Base-by-base conservation (phyloP, 2,113 vertebrate genomes). In the Polypterus bichir region DNA sequence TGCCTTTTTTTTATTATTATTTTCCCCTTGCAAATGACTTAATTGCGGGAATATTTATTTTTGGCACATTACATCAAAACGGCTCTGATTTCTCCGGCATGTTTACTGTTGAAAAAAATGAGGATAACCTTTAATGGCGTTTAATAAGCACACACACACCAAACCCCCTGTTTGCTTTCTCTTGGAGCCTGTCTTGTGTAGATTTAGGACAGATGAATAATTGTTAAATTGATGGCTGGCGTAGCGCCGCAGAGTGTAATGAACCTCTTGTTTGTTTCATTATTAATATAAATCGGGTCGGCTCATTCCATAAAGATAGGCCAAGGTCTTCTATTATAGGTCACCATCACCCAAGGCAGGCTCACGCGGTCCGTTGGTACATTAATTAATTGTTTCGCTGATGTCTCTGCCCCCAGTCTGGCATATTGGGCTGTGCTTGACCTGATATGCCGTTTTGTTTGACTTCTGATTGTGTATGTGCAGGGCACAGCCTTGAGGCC, bases 21-120 rank as follows among this genome's bases (percentile, higher is more conserved):
- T 27, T 27, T 27, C 27, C 27, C 73, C 79, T 83, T 76, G 72
- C 68, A 82, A 80, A 78, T 69, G 61, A 77, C 68, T 77, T 77
- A 85, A 89, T 83, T 84, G 80, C 77, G 63, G 71, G 79, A 87
- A 75, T 82, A 84, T 86, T 85, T 88, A 83, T 80, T 81, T 82
- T 80, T 76, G 78, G 70, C 72, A 67, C 73, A 69, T 72, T 74
- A 72, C 79, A 76, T 77, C 77, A 67, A 58, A 54, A 70, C 67
- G 77, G 75, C 66, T 64, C 63, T 62, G 65, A 76, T 77, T 83
- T 73, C 69, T 59, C 67, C 71, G 48, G 64, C 70, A 76, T 68
- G 69, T 77, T 79, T 80, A 72, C 68, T 77, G 68, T 65, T 73
- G 66, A 53, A 71, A 77, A 71, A 70, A 66, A 79, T 62, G 47